Base-by-base conservation (phyloP, 2,113 vertebrate genomes). In the Corythornis madagascariensis region DNA sequence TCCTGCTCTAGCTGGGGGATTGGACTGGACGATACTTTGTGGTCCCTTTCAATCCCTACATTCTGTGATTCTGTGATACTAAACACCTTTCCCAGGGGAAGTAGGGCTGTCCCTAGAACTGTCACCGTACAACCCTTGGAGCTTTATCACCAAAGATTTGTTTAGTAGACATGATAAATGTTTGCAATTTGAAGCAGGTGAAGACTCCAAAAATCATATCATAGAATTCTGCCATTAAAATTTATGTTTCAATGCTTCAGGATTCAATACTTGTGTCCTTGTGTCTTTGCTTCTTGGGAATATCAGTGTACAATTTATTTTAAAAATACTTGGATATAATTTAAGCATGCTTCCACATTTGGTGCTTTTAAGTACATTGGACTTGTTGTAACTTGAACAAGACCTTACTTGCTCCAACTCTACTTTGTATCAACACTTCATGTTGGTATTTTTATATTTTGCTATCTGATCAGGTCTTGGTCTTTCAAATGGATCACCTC, bases 241-340 rank as follows among this genome's bases (percentile, higher is more conserved):
- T 2, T 33, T 6, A 13, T n/a, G 17, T 65, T 16, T 3, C 24
- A 56, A 6, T 53, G 4, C 13, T 84, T 65, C 10, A 33, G 26
- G 28, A 31, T 81, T 16, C 21, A 71, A 83, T n/a, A 31, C 3
- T 47, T 78, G 15, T 4, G 59, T 11, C 1, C 7, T 26, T 57
- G 14, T 45, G 31, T 16, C 9, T 60, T 56, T 63, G 4, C 2
- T 55, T 77, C 75, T 71, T 2, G 1, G 7, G 11, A 43, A 55
- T 48, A 66, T 2, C 25, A 47, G 9, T 0, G 0, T 16, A 15
- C 33, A 16, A 52, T 77, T 73, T 80, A 15, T 67, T 76, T 63
- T 2, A 22, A 69, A 84, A 91, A 31, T 61, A 16, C 20, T 60
- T 59, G 28, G 10, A 25, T 6, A 17, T 70, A 0, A 40, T 63